phyloP scores from a whole-genome alignment of 1,140 invertebrate genomes.

The Drosophila lini region DNA sequence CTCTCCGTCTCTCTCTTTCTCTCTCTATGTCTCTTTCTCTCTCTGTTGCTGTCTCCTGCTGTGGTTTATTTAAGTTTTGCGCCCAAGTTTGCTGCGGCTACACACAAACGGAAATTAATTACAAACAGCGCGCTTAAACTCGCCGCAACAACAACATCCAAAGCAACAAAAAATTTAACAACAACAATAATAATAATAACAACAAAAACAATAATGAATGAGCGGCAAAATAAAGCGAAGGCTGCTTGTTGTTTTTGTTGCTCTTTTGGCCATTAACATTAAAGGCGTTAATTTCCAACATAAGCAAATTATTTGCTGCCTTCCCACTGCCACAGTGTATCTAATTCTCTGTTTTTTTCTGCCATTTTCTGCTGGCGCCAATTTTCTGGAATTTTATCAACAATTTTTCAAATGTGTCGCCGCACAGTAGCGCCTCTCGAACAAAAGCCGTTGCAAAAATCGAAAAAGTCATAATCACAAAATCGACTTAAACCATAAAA shows the following conservation, averaged over 20 bases:
- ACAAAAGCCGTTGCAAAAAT: no score
- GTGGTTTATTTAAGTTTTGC: constrained; percentile 71
- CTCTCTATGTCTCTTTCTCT: neutral
- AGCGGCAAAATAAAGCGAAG: constrained; percentile 72
- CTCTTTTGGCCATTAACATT: constrained; percentile 58
- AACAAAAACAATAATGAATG: constrained; percentile 68
- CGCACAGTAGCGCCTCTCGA: no score
- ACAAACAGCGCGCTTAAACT: constrained; percentile 75
- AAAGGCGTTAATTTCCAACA: constrained; percentile 66
- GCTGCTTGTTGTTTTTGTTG: constrained; percentile 53
- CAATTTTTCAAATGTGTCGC: constrained; percentile 35
- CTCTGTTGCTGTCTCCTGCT: constrained; percentile 46
- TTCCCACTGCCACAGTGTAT: constrained; percentile 5
- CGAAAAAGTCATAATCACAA: no score
- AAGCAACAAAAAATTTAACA: constrained; percentile 15
- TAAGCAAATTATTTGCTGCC: constrained; percentile 58
- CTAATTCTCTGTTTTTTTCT: constrained; percentile 16
- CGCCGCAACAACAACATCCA: constrained; percentile 42
- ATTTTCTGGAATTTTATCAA: constrained; percentile 74
- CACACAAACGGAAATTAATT: constrained; percentile 82
- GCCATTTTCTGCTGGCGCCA: constrained; percentile 54
- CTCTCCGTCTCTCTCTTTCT: neutral
- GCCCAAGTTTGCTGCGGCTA: constrained; percentile 71
- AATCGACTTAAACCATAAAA: no score
- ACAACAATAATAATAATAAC: constrained; percentile 17